Conservation (phyloP, 2,113 vertebrate species). For the Climacteris rufus region DNA sequence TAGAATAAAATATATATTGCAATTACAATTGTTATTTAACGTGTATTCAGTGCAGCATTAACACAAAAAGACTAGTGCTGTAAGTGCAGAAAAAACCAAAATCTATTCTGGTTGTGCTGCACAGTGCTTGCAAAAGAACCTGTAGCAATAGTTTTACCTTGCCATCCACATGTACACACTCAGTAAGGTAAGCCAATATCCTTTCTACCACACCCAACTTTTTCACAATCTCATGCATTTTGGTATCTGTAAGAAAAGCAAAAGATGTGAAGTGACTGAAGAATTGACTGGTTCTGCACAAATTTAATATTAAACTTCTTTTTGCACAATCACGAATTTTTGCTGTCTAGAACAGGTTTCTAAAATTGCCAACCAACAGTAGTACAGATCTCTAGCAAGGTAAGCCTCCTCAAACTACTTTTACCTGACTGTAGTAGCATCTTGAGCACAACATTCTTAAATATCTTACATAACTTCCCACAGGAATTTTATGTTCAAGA, state of each 20-base stretch:
- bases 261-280: background rate
- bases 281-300: background rate
- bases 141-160: constrained; percentile 73
- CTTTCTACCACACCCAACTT: constrained; percentile 79
- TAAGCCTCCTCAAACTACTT: background rate
- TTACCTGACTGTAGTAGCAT: background rate
- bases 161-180: constrained; percentile 76
- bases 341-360: background rate
- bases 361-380: background rate
- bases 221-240: constrained; percentile 85
- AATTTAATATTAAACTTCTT: background rate
- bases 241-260: constrained; percentile 75
- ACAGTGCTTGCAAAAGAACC: background rate
- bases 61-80: background rate
- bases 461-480: background rate
- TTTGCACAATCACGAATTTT: background rate
- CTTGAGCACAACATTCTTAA: background rate
- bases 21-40: background rate
- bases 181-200: constrained; percentile 77
- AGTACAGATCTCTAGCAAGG: background rate
- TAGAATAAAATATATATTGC: background rate
- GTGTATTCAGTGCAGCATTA: background rate
- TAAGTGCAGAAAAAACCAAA: background rate
- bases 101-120: background rate
- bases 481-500: background rate